Evolutionary conservation across 2,797 vertebrate species (phyloP).

Genomic region (Thamnophis elegans): DNA sequence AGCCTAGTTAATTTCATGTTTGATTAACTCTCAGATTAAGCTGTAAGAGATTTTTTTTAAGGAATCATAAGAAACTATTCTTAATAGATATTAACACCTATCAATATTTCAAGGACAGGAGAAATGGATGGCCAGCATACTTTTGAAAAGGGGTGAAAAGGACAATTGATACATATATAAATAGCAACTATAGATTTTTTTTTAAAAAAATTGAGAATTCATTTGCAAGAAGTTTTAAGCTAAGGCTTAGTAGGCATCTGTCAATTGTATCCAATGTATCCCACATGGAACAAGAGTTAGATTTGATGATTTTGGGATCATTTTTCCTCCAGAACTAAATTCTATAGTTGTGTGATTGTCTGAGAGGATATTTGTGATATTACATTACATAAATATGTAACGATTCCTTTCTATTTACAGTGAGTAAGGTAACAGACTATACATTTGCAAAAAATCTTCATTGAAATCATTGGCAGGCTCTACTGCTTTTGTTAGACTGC

Average conservation of each 20-base stretch:
- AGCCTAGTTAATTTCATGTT: constrained; percentile 36
- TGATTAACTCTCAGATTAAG: constrained; percentile 34
- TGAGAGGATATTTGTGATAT: neutral
- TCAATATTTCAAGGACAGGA: constrained; percentile 16
- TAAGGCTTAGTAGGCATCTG: neutral
- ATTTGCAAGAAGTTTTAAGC: neutral
- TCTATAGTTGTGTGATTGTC: neutral
- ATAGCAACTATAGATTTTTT: neutral
- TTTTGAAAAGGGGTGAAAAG: constrained; percentile 11
- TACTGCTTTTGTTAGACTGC: neutral
- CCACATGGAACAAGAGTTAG: neutral
- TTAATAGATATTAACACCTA: constrained; percentile 29
- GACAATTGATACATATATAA: neutral
- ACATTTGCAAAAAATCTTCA: neutral
- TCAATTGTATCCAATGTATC: neutral
- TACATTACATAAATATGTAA: neutral
- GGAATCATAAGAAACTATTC: constrained; percentile 25
- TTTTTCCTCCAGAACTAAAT: neutral
- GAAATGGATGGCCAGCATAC: constrained; percentile 1
- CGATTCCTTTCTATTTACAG: neutral
- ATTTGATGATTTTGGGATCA: neutral
- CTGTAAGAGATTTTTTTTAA: constrained; percentile 24
- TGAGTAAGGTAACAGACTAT: neutral
- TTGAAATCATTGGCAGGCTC: neutral
- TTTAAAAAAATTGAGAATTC: neutral